Percentiles rank a stretch among this genome's conserved stretches.
These are phyloP conservation scores for Plestiodon gilberti DNA, from an alignment of 2,113 vertebrate genomes.

Conservation along the genomic window DNA sequence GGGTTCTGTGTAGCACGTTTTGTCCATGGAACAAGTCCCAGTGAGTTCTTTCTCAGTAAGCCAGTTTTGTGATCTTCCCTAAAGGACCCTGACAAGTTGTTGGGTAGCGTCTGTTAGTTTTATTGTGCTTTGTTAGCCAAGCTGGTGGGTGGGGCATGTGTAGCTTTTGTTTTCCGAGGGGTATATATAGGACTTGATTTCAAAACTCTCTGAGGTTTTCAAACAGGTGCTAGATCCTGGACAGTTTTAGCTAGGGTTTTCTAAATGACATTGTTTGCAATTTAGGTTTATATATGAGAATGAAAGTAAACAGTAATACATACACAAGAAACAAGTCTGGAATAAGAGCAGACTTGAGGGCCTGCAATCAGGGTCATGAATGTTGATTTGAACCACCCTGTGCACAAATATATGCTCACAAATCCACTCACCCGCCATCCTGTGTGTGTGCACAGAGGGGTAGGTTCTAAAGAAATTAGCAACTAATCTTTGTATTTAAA, in stretches of 20 bases:
- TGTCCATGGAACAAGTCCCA: too few relatives aligned
- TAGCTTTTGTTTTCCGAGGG: too few relatives aligned
- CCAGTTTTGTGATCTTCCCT: background rate
- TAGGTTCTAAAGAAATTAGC: too few relatives aligned
- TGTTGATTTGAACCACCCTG: too few relatives aligned
- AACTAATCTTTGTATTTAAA: too few relatives aligned
- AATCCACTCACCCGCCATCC: too few relatives aligned
- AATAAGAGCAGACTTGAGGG: background rate
- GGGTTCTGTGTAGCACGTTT: too few relatives aligned
- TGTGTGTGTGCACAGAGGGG: too few relatives aligned
- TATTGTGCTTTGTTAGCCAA: background rate
- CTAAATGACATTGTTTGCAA: background rate
- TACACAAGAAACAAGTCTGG: background rate
- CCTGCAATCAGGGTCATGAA: background rate
- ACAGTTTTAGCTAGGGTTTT: background rate
- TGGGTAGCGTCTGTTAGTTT: background rate
- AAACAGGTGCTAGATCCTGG: background rate
- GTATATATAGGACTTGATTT: too few relatives aligned
- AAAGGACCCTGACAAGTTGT: background rate
- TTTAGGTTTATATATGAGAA: background rate
- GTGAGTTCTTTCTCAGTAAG: background rate
- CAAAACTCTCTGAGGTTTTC: background rate
- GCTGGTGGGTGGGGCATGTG: too few relatives aligned
- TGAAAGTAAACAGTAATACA: background rate
- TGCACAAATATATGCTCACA: too few relatives aligned